A percentile compares a stretch with the other conserved stretches of the same genome.
Conservation (phyloP, 2,797 vertebrate species). For the Decapterus maruadsi region DNA sequence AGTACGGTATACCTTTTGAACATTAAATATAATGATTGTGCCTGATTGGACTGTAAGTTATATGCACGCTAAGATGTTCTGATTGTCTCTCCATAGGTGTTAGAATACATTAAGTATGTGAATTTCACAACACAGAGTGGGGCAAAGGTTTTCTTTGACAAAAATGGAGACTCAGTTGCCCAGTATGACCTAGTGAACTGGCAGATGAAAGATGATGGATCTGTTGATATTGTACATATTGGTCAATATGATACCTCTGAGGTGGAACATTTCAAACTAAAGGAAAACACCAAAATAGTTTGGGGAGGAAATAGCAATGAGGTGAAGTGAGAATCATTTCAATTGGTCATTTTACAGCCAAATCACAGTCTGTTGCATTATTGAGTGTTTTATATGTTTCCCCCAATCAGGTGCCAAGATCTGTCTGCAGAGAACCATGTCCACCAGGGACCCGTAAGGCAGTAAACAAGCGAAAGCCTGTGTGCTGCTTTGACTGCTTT, state of each 20-base stretch:
- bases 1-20: not conserved
- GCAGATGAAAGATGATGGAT: slow-evolving; percentile 74
- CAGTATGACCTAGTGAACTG: slow-evolving; percentile 81
- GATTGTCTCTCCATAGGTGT: slow-evolving; percentile 55
- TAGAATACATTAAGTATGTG: slow-evolving; percentile 73
- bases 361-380: not conserved
- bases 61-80: not conserved
- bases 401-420: slow-evolving; percentile 65
- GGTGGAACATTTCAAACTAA: slow-evolving; percentile 59
- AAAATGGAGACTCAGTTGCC: slow-evolving; percentile 73
- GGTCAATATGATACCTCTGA: slow-evolving; percentile 77
- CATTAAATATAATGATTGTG: not conserved
- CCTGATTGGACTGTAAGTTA: not conserved
- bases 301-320: slow-evolving; percentile 69
- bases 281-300: slow-evolving; percentile 53
- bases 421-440: slow-evolving; percentile 80
- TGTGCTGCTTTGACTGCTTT: slow-evolving; percentile 83
- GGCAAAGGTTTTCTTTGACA: slow-evolving; percentile 76
- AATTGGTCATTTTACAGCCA: not conserved
- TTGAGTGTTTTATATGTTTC: slow-evolving; percentile 12
- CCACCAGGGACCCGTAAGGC: slow-evolving; percentile 75
- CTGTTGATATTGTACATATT: slow-evolving; percentile 69
- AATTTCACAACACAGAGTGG: slow-evolving; percentile 76
- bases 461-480: slow-evolving; percentile 69
- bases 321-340: slow-evolving; percentile 44